A percentile compares a stretch with the other conserved stretches of the same genome.
These are phyloP conservation scores for Agrochola lychnidis DNA, from an alignment of 2,888 invertebrate genomes.

Conservation along the genomic window DNA sequence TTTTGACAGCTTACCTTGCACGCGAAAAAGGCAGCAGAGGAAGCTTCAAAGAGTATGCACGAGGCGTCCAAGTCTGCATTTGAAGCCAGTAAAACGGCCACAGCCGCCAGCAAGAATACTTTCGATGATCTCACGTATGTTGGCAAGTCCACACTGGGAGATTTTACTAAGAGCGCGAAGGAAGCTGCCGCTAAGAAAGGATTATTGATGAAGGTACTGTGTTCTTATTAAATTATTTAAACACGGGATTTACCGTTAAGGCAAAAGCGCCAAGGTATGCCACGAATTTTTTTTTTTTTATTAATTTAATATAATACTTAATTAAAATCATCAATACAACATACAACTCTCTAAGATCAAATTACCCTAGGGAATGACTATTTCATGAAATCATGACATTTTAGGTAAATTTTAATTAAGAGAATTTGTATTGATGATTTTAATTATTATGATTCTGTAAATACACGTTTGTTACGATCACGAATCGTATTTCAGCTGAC, in stretches of 20 bases:
- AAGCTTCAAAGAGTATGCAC: constrained; percentile 94
- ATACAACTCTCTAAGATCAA: background rate
- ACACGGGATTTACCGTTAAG: background rate
- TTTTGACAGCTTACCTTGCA: constrained; percentile 93
- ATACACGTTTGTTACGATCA: too few species aligned
- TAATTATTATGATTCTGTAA: too few species aligned
- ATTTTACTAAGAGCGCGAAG: constrained; percentile 97
- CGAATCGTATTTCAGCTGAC: background rate
- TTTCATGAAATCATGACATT: too few species aligned
- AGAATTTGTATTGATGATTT: too few species aligned
- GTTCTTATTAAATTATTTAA: background rate
- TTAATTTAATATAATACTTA: too few species aligned
- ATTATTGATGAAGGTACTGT: constrained; percentile 92
- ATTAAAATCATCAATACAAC: background rate
- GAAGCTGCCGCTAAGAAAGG: constrained; percentile 97
- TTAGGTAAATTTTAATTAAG: too few species aligned
- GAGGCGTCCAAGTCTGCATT: constrained; percentile 96
- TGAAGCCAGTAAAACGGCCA: constrained; percentile 96
- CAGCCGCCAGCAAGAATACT: constrained; percentile 96
- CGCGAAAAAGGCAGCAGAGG: constrained; percentile 96
- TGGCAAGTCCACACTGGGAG: constrained; percentile 97
- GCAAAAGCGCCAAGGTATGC: background rate
- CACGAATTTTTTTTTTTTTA: background rate
- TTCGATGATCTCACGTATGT: constrained; percentile 97
- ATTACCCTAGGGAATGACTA: too few species aligned